Evolutionary conservation across 1,140 invertebrate genomes (phyloP).

Genomic region (Hylaeus anthracinus): DNA sequence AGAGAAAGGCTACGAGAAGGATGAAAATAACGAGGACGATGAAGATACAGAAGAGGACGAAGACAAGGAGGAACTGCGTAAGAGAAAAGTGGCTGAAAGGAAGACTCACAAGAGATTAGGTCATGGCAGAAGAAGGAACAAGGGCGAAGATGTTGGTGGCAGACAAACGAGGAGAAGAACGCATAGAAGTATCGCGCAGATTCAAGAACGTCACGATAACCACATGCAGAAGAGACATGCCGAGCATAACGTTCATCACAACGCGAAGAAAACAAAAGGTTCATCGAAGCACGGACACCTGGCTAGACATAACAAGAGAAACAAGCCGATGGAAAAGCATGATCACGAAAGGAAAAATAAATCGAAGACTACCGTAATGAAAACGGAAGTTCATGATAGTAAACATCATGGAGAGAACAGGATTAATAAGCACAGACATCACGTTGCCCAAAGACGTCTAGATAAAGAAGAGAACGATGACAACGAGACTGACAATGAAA

Average conservation of each 20-base stretch:
- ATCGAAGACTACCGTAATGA: not conserved
- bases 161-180: not conserved
- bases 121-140: not conserved
- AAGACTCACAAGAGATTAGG: not conserved
- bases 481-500: too few species aligned
- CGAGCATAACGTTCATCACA: not conserved
- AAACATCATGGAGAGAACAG: not conserved
- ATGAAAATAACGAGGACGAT: not conserved
- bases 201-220: not conserved
- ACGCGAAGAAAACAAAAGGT: not conserved
- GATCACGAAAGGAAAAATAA: not conserved
- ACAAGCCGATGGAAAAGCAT: not conserved
- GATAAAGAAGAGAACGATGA: not conserved
- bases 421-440: not conserved
- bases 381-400: not conserved
- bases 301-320: too few species aligned
- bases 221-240: not conserved
- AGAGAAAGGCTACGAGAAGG: not conserved
- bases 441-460: not conserved
- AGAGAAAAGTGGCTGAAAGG: not conserved
- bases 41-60: not conserved
- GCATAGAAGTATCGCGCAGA: not conserved
- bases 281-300: not conserved
- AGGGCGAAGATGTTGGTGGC: not conserved
- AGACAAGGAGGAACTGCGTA: not conserved